These are phyloP conservation scores for Acrocephalus kingi DNA, from an alignment of 2,113 vertebrate species.

Conservation along the genomic window DNA sequence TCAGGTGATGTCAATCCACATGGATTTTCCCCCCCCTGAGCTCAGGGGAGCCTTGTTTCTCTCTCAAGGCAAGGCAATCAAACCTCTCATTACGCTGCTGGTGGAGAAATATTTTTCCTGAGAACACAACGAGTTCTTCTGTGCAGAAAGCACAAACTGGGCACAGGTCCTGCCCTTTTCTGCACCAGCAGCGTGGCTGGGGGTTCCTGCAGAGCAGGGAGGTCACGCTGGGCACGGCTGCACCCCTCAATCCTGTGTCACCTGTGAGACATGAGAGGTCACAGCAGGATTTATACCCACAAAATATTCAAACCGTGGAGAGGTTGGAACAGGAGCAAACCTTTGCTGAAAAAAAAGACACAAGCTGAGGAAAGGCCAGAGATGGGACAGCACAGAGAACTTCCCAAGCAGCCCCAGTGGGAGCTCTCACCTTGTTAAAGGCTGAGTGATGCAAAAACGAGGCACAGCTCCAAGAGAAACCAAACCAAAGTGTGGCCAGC, in stretches of 20 bases:
- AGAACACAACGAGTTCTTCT: neutral
- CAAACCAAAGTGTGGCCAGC: no score
- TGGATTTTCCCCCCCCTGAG: neutral
- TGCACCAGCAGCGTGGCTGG: neutral
- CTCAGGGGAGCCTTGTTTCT: neutral
- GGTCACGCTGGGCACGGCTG: neutral
- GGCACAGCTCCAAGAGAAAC: no score
- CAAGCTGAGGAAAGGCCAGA: neutral
- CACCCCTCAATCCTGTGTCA: neutral
- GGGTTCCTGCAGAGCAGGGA: neutral
- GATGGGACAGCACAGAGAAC: neutral
- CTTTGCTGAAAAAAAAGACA: neutral
- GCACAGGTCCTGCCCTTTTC: neutral
- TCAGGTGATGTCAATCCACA: rapidly evolving
- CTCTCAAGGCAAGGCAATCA: neutral
- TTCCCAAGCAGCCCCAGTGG: neutral
- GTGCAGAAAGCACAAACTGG: neutral
- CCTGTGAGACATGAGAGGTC: neutral
- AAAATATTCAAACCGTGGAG: rapidly evolving
- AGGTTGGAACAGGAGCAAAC: neutral
- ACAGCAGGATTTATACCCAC: neutral
- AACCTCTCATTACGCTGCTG: neutral
- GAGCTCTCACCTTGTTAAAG: neutral
- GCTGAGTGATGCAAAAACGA: no score
- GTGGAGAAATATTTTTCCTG: neutral